Conservation (phyloP, 2,888 invertebrate genomes). For the Omphaloscelis lunosa region DNA sequence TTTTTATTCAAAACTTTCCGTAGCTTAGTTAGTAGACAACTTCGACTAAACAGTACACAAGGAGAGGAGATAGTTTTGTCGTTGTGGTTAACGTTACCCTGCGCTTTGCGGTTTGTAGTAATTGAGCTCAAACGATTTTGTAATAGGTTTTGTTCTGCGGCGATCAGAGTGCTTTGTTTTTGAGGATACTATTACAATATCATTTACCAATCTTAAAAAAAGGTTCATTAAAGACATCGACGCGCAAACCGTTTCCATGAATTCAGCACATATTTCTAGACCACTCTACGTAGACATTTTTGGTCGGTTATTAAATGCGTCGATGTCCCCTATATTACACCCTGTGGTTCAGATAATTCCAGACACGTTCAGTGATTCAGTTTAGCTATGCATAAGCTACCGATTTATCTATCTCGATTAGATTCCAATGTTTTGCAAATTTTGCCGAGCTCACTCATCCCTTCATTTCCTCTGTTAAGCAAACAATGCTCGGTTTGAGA, state of each 20-base stretch:
- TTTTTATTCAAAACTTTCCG: not conserved
- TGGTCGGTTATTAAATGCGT: not conserved
- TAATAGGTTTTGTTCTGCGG: slow-evolving; percentile 9
- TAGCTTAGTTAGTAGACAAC: not conserved
- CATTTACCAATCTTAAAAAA: slow-evolving; percentile 13
- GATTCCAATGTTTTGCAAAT: slow-evolving; percentile 2
- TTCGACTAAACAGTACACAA: not conserved
- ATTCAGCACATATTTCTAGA: not conserved
- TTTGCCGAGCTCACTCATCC: slow-evolving; percentile 1
- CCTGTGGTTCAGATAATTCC: not conserved
- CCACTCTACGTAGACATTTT: not conserved
- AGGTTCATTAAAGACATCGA: no score
- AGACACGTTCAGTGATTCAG: slow-evolving; percentile 1
- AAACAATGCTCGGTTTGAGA: slow-evolving; percentile 8
- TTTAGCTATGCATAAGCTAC: not conserved
- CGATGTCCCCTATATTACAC: no score
- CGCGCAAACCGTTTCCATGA: not conserved
- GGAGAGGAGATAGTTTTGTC: slow-evolving; percentile 14
- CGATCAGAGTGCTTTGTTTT: slow-evolving; percentile 19
- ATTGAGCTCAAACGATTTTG: slow-evolving; percentile 51
- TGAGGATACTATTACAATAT: slow-evolving; percentile 25
- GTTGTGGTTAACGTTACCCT: slow-evolving; percentile 34
- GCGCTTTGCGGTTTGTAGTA: slow-evolving; percentile 49
- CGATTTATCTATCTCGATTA: slow-evolving; percentile 2
- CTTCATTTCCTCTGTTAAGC: not conserved